Evolutionary conservation across 1,140 invertebrate genomes (phyloP).

Genomic region (Pachypeltis micranthus): DNA sequence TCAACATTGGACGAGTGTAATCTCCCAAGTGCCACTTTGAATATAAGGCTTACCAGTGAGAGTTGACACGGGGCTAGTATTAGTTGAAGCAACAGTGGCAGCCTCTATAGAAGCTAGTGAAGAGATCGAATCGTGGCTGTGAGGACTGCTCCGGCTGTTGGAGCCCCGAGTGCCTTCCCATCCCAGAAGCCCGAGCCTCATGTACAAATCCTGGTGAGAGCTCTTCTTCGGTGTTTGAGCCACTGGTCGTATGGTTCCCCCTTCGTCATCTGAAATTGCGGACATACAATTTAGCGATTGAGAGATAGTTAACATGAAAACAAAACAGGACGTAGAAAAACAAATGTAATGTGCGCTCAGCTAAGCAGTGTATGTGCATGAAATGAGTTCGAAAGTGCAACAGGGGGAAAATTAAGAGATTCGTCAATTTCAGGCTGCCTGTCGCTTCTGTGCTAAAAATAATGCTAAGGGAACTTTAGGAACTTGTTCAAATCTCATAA

Average conservation of each 20-base stretch:
- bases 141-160: constrained; percentile 17
- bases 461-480: no score
- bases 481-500: no score
- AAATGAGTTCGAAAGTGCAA: no score
- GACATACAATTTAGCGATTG: constrained; percentile 11
- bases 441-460: no score
- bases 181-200: constrained; percentile 67
- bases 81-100: constrained; percentile 48
- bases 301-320: constrained; percentile 23
- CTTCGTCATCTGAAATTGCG: constrained; percentile 52
- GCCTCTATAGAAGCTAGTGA: constrained; percentile 66
- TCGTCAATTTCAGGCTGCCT: no score
- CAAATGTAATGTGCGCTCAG: no score
- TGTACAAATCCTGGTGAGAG: constrained; percentile 68
- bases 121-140: constrained; percentile 39
- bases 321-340: constrained; percentile 17
- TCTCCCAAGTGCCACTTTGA: no score
- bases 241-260: constrained; percentile 49
- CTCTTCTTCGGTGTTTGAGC: constrained; percentile 36
- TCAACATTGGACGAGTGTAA: no score
- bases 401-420: no score
- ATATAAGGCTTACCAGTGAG: constrained; percentile 55
- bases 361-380: no score
- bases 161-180: constrained; percentile 45
- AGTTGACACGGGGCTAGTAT: constrained; percentile 78